Evolutionary conservation across 1,140 invertebrate species (phyloP).

Genomic region (Pseudobourletiella spinata): DNA sequence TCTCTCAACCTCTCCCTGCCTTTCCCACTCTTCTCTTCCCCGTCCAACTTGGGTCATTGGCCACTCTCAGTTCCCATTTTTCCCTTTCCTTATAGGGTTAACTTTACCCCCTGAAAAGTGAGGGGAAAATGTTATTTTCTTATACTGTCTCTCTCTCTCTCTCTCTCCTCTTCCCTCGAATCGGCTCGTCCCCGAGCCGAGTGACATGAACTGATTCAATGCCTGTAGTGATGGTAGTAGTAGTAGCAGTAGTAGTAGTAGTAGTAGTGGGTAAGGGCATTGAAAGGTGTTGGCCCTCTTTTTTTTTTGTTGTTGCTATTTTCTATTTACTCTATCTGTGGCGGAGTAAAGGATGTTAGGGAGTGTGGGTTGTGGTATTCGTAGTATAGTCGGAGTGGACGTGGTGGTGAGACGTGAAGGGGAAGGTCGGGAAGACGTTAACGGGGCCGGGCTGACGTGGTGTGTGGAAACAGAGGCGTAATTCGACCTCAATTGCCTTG

Average conservation of each 20-base stretch:
- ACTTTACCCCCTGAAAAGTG: not conserved
- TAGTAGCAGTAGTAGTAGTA: too few relatives aligned
- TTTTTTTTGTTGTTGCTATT: too few relatives aligned
- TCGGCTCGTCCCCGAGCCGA: too few relatives aligned
- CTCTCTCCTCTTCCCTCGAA: too few relatives aligned
- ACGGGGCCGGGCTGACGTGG: not conserved
- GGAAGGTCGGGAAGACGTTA: conserved; percentile 2
- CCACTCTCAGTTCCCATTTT: not conserved
- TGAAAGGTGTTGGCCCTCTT: too few relatives aligned
- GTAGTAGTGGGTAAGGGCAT: too few relatives aligned
- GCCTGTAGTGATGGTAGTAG: too few relatives aligned
- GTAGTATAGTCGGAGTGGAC: not conserved
- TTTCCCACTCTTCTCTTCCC: not conserved
- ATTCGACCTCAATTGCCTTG: conserved; percentile 13
- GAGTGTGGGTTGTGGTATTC: not conserved
- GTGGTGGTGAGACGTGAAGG: not conserved
- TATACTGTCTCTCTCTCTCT: not conserved
- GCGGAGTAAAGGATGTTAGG: not conserved
- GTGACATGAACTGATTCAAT: too few relatives aligned
- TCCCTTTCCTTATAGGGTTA: not conserved
- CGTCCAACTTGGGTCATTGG: not conserved
- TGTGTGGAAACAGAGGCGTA: not conserved
- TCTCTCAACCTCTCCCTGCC: not conserved
- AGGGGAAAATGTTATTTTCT: not conserved
- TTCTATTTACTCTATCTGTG: too few relatives aligned